Evolutionary conservation across 2,797 vertebrate species (phyloP).

Genomic region (Rhynchotus rufescens): DNA sequence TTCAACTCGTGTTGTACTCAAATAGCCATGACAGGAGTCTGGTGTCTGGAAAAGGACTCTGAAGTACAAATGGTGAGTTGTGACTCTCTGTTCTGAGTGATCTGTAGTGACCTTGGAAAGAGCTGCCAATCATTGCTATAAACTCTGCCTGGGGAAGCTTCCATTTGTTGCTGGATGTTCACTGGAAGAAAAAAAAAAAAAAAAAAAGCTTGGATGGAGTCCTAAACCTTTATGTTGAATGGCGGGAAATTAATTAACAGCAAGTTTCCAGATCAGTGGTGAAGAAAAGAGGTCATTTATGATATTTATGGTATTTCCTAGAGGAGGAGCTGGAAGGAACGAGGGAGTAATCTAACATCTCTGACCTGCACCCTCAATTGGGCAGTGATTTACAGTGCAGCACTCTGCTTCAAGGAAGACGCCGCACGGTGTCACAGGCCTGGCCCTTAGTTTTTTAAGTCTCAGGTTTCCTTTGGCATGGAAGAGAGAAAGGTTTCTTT

Average conservation of each 20-base stretch:
- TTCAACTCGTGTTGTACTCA: not conserved
- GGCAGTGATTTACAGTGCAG: conserved; percentile 18
- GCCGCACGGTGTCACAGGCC: not conserved
- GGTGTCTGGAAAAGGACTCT: not conserved
- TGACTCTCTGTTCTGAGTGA: not conserved
- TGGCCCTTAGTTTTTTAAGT: not conserved
- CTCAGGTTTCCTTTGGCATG: not conserved
- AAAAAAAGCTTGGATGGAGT: not conserved
- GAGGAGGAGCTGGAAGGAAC: conserved; percentile 37
- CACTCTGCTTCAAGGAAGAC: not conserved
- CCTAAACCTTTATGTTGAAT: conserved; percentile 38
- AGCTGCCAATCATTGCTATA: conserved; percentile 2
- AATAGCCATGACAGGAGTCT: not conserved
- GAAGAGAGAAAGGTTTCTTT: not conserved
- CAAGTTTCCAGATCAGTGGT: conserved; percentile 63
- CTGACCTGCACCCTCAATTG: conserved; percentile 14
- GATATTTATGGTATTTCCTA: conserved; percentile 51
- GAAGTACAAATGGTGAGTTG: not conserved
- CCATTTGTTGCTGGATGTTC: conserved; percentile 4
- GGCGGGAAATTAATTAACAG: conserved; percentile 63
- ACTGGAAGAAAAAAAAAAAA: not conserved
- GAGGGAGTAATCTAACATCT: not conserved
- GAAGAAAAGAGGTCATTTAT: conserved; percentile 68
- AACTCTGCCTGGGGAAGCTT: not conserved
- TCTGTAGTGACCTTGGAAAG: not conserved